phyloP scores from a whole-genome alignment of 2,888 invertebrate species.

The Heteromurus nitidus region DNA sequence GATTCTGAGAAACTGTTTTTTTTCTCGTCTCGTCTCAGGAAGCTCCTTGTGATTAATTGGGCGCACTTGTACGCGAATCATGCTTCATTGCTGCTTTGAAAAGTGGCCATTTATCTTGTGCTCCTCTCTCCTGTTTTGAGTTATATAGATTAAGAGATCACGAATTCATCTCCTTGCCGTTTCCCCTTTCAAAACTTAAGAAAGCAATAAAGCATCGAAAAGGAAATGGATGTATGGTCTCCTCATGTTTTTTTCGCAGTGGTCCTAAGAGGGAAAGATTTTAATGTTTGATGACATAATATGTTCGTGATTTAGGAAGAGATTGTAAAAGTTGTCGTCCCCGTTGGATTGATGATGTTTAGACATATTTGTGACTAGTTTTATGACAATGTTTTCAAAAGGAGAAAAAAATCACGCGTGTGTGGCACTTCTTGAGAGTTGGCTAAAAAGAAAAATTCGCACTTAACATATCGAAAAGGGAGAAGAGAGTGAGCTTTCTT shows the following conservation, averaged over 20 bases:
- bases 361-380: slow-evolving; percentile 64
- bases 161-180: too few species aligned
- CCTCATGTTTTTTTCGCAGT: too few species aligned
- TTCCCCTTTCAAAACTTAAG: too few species aligned
- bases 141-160: slow-evolving; percentile 56
- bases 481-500: too few species aligned
- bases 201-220: too few species aligned
- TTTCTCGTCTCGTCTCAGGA: slow-evolving; percentile 49
- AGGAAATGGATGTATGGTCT: too few species aligned
- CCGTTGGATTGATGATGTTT: slow-evolving; percentile 61
- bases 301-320: slow-evolving; percentile 43
- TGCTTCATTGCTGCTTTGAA: slow-evolving; percentile 70
- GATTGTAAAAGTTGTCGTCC: slow-evolving; percentile 41
- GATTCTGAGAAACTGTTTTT: slow-evolving; percentile 9
- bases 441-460: slow-evolving; percentile 59
- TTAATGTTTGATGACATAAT: slow-evolving; percentile 58
- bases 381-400: slow-evolving; percentile 66
- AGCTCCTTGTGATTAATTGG: slow-evolving; percentile 71
- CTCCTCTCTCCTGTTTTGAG: slow-evolving; percentile 45
- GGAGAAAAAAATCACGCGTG: slow-evolving; percentile 50
- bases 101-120: slow-evolving; percentile 67
- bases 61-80: slow-evolving; percentile 71
- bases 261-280: too few species aligned
- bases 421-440: slow-evolving; percentile 40
- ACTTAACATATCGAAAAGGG: too few species aligned